Percentiles rank a stretch among this genome's conserved stretches.
Evolutionary conservation across 1,140 invertebrate species (phyloP).

Genomic region (Propsilocerus akamusi): DNA sequence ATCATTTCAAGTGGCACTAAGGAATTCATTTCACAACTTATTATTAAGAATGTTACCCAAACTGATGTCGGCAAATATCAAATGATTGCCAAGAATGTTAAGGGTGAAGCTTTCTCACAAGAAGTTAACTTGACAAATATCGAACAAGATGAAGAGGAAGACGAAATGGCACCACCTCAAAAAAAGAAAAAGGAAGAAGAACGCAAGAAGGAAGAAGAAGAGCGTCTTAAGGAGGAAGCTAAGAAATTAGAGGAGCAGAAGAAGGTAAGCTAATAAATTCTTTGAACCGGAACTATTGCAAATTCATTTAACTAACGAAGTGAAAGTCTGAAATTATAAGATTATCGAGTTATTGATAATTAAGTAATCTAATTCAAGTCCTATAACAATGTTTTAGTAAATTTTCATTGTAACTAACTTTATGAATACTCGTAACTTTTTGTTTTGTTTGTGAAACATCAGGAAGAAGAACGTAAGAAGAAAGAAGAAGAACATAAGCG

Average conservation of each 20-base stretch:
- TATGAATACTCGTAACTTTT: not conserved
- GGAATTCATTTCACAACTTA: slow-evolving; percentile 71
- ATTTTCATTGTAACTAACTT: not conserved
- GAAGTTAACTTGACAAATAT: slow-evolving; percentile 70
- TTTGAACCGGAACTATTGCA: no score
- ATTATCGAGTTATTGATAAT: no score
- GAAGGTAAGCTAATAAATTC: slow-evolving; percentile 11
- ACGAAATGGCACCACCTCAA: slow-evolving; percentile 15
- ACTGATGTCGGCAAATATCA: slow-evolving; percentile 78
- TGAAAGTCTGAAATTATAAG: no score
- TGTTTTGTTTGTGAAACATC: not conserved
- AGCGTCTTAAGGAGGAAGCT: slow-evolving; percentile 8
- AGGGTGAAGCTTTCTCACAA: slow-evolving; percentile 82
- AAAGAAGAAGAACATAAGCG: slow-evolving; percentile 5
- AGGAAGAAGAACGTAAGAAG: slow-evolving; percentile 8
- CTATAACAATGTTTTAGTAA: no score
- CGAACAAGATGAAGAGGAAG: slow-evolving; percentile 47
- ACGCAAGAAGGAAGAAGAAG: slow-evolving; percentile 8
- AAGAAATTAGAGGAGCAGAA: slow-evolving; percentile 12
- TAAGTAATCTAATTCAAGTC: no score
- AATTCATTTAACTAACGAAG: no score
- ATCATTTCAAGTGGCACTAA: slow-evolving; percentile 4
- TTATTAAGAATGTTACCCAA: slow-evolving; percentile 60
- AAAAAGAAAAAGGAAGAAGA: slow-evolving; percentile 7
- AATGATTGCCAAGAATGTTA: slow-evolving; percentile 79